Conservation (phyloP, 2,888 invertebrate species). For the Tipula unca region DNA sequence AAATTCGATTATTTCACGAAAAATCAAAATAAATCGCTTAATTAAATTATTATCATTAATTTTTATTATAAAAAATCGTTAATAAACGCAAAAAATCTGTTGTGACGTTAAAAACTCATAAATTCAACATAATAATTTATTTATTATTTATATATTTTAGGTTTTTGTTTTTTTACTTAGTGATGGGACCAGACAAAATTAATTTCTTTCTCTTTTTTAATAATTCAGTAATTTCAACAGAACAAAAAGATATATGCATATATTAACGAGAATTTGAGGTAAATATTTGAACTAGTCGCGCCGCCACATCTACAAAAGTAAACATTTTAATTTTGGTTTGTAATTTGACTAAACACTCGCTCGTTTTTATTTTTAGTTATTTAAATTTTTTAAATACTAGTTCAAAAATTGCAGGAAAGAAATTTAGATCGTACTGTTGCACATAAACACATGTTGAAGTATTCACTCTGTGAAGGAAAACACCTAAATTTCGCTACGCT, state of each 20-base stretch:
- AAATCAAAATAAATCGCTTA: slow-evolving; percentile 9
- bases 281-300: not conserved
- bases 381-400: not conserved
- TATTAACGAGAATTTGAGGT: not conserved
- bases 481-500: not conserved
- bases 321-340: not conserved
- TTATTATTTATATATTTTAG: not conserved
- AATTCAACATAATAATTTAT: not conserved
- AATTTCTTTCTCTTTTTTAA: not conserved
- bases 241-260: not conserved
- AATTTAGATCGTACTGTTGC: not conserved
- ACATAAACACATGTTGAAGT: not conserved
- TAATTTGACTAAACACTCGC: not conserved
- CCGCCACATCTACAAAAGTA: not conserved
- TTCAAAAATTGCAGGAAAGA: not conserved
- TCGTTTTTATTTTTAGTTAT: not conserved
- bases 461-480: not conserved
- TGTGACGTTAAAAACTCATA: not conserved
- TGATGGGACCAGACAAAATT: not conserved
- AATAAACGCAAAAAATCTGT: not conserved
- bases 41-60: not conserved
- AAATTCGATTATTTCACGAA: not conserved
- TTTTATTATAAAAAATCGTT: not conserved
- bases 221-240: not conserved
- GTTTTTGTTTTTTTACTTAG: not conserved